phyloP scores from a whole-genome alignment of 2,113 vertebrate species.

The Herpetotheres cachinnans region DNA sequence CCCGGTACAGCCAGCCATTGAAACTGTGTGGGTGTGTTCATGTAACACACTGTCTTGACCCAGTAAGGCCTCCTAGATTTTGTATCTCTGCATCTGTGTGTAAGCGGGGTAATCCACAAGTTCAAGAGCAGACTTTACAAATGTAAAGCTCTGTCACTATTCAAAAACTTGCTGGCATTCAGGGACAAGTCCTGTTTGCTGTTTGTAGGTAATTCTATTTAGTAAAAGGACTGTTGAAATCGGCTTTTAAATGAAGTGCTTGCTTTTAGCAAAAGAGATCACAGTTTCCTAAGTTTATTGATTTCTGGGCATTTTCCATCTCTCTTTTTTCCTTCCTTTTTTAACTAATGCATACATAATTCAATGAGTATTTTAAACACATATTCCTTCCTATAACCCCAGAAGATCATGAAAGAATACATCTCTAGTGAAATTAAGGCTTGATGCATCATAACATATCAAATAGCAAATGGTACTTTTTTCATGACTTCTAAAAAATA shows the following conservation, averaged over 20 bases:
- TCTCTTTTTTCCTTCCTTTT: neutral
- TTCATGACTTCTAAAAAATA: neutral
- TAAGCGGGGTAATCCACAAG: neutral
- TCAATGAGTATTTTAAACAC: neutral
- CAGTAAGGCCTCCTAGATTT: neutral
- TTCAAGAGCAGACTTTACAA: neutral
- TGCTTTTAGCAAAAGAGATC: neutral
- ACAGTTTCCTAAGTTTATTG: neutral
- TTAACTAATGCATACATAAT: neutral
- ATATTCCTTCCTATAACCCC: neutral
- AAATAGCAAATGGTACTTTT: neutral
- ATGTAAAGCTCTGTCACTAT: fast-evolving
- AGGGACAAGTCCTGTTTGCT: neutral
- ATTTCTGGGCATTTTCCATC: neutral
- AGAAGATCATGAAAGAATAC: neutral
- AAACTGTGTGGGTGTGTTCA: neutral
- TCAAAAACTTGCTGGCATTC: neutral
- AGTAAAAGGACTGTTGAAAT: neutral
- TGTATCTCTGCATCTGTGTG: neutral
- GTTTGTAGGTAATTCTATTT: neutral
- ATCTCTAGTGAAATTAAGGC: neutral
- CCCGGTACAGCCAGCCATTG: neutral
- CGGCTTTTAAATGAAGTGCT: neutral
- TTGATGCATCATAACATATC: neutral
- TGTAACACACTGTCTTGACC: neutral